Evolutionary conservation across 2,888 invertebrate genomes (phyloP).

Genomic region (Trileptium ribeirensis): DNA sequence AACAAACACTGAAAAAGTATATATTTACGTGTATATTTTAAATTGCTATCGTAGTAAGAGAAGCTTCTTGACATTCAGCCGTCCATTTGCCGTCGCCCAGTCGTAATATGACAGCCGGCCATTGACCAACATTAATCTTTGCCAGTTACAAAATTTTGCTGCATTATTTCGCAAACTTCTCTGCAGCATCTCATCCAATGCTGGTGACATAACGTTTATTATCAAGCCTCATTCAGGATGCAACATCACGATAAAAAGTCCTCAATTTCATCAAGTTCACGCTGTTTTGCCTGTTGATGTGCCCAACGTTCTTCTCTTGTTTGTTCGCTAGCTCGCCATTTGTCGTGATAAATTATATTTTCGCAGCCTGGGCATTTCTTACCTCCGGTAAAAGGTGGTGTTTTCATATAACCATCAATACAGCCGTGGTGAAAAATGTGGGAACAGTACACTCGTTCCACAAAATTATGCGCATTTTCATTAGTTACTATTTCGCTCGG

Average conservation of each 20-base stretch:
- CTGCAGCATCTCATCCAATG: too few relatives aligned
- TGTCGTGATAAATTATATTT: constrained; percentile 65
- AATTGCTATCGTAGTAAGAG: too few relatives aligned
- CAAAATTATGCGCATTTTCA: constrained; percentile 53
- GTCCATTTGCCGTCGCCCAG: too few relatives aligned
- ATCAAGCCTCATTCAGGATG: too few relatives aligned
- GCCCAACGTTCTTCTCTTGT: constrained; percentile 69
- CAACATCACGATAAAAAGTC: constrained; percentile 59
- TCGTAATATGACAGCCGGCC: too few relatives aligned
- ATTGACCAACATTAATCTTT: too few relatives aligned
- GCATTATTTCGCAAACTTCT: too few relatives aligned
- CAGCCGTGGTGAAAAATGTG: constrained; percentile 67
- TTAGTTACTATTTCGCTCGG: not conserved
- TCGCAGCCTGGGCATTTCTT: constrained; percentile 64
- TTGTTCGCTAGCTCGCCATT: constrained; percentile 65
- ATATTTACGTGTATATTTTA: too few relatives aligned
- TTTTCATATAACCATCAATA: constrained; percentile 63
- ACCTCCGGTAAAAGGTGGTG: constrained; percentile 66
- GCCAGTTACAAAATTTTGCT: too few relatives aligned
- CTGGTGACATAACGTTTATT: too few relatives aligned
- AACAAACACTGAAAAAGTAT: too few relatives aligned
- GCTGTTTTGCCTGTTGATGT: constrained; percentile 66
- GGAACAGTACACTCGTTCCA: constrained; percentile 67
- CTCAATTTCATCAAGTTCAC: constrained; percentile 68
- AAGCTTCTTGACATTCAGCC: too few relatives aligned